Conservation (phyloP, 2,888 invertebrate species). For the Busseola fusca region DNA sequence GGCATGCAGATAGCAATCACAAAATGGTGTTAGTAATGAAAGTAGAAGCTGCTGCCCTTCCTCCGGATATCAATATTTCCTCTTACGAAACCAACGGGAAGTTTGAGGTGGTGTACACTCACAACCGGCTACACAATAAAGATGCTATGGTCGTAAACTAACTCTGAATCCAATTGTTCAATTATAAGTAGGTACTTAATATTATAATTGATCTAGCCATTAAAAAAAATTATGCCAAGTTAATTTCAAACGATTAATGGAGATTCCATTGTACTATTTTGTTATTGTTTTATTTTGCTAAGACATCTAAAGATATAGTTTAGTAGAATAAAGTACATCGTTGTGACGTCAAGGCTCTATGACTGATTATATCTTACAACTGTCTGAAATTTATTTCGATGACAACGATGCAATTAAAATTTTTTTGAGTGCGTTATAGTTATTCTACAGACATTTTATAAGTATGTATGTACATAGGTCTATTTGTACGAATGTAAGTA, state of each 20-base stretch:
- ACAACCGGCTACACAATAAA: constrained; percentile 13
- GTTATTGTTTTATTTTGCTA: constrained; percentile 18
- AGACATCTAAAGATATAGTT: constrained; percentile 2
- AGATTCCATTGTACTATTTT: constrained; percentile 24
- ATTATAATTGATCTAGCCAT: constrained; percentile 21
- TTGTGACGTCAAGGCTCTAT: constrained; percentile 41
- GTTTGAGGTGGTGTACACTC: constrained; percentile 32
- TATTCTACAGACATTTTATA: too few species aligned
- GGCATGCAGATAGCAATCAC: constrained; percentile 45
- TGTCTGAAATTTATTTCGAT: constrained; percentile 51
- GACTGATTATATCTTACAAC: constrained; percentile 49
- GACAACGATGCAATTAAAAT: constrained; percentile 43
- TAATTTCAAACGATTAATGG: constrained; percentile 21
- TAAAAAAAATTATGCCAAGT: constrained; percentile 7
- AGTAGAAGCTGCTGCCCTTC: constrained; percentile 57
- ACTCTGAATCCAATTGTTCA: constrained; percentile 11
- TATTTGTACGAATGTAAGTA: too few species aligned
- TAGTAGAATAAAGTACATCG: constrained; percentile 9
- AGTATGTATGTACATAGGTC: too few species aligned
- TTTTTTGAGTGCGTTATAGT: not conserved
- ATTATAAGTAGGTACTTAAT: not conserved
- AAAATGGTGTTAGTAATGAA: constrained; percentile 49
- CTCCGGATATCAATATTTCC: constrained; percentile 53
- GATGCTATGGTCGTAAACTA: constrained; percentile 5
- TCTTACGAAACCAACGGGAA: constrained; percentile 54